Evolutionary conservation across 2,113 vertebrate genomes (phyloP), one percentile per base, ranked within the genome.

Genomic region (Crotalus tigris): DNA sequence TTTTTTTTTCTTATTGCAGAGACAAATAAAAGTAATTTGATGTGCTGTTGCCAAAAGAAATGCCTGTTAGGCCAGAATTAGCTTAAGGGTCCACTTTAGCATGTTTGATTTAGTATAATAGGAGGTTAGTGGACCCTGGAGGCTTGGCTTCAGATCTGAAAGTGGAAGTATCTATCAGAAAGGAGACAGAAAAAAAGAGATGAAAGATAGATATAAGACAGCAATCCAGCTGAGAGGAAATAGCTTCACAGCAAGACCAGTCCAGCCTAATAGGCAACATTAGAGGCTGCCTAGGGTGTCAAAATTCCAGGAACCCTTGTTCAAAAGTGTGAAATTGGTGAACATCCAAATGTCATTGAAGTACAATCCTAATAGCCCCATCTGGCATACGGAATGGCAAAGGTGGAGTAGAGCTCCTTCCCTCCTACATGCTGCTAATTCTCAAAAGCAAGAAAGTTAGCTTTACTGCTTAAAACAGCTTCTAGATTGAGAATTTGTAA

Each of bases 41-140:
- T 95, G 94, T 89, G 93, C 95, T 93, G 94, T 91, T 96, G 94
- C 94, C 93, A 96, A 96, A 96, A 96, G 91, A 95, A 96, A 95
- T 2, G n/a, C 64, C 91, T 23, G 51, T 58, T 95, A 89, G 61
- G 85, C 94, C 0, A 4, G 93, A 92, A 81, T 0, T 90, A 90
- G 61, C 91, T 91, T 86, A 53, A 69, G 90, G 64, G 85, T 93
- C 87, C 87, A 51, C 33, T 61, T 95, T 6, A 11, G 93, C 94
- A 88, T 55, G 59, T 85, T 94, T 94, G 93, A 59, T 88, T 0
- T 0, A 44, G 12, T 85, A 88, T 93, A 88, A 90, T 85, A 64
- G 64, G 58, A 55, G 59, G 64, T 87, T 93, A 81, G 44, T 85
- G 55, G 49, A 75, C 23, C 94, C 90, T 88, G 93, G 33, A 95